Percentiles rank a stretch among this genome's conserved stretches.
Conservation (phyloP, 2,113 vertebrate species). For the Mesocricetus auratus region DNA sequence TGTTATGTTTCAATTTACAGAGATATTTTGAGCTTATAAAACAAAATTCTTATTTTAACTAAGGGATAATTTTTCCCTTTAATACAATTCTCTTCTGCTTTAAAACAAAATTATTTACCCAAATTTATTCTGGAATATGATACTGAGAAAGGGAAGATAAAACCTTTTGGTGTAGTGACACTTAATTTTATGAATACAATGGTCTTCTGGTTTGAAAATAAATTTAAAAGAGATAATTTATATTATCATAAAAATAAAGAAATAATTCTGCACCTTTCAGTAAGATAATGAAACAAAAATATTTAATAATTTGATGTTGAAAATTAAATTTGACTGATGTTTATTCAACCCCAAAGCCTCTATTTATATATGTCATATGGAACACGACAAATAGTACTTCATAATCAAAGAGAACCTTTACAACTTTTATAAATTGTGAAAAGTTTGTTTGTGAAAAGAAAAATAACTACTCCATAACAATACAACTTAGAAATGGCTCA, state of each 20-base stretch:
- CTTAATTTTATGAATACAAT: background rate
- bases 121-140: conserved; percentile 66
- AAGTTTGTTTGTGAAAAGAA: conserved; percentile 19
- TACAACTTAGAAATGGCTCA: conserved; percentile 65
- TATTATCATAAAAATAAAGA: conserved; percentile 11
- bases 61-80: conserved; percentile 73
- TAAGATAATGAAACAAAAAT: conserved; percentile 13
- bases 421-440: conserved; percentile 27
- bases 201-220: background rate
- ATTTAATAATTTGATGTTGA: conserved; percentile 14
- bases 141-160: conserved; percentile 21
- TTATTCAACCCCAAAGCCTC: background rate
- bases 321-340: conserved; percentile 29
- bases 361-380: background rate
- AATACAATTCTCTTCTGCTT: conserved; percentile 79
- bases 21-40: conserved; percentile 86
- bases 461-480: conserved; percentile 47
- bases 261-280: background rate
- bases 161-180: background rate
- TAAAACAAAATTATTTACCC: conserved; percentile 69
- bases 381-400: conserved; percentile 34
- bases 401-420: background rate
- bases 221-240: background rate
- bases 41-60: conserved; percentile 82
- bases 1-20: conserved; percentile 85